Evolutionary conservation across 2,113 vertebrate genomes (phyloP).

Genomic region (Sciurus niger): DNA sequence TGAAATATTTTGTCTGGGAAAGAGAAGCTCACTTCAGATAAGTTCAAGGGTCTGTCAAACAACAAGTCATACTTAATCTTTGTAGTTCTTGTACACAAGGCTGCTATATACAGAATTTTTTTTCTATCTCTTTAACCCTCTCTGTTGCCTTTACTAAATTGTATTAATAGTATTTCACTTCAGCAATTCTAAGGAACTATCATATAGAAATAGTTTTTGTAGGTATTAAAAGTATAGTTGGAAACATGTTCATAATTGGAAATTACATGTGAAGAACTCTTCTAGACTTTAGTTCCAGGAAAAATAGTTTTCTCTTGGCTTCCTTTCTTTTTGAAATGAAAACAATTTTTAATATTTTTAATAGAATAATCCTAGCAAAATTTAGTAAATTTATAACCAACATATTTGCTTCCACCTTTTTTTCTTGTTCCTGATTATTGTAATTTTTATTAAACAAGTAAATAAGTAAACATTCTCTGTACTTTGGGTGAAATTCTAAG

Average conservation of each 20-base stretch:
- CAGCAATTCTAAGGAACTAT: neutral
- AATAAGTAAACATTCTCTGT: neutral
- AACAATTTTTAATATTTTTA: neutral
- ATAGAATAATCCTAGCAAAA: neutral
- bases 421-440: conserved; percentile 21
- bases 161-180: neutral
- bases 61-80: neutral
- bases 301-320: neutral
- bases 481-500: neutral
- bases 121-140: neutral
- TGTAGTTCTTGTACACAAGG: neutral
- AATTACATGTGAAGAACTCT: neutral
- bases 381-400: neutral
- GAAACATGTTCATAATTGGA: neutral
- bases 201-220: neutral
- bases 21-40: neutral
- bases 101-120: neutral
- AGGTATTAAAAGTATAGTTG: neutral
- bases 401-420: neutral
- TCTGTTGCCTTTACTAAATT: neutral
- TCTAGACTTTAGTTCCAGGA: conserved; percentile 25
- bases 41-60: neutral
- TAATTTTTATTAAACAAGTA: neutral
- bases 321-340: conserved; percentile 53
- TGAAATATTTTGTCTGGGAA: conserved; percentile 13